Conservation (phyloP, 2,888 invertebrate species). For the Anorthoa munda region DNA sequence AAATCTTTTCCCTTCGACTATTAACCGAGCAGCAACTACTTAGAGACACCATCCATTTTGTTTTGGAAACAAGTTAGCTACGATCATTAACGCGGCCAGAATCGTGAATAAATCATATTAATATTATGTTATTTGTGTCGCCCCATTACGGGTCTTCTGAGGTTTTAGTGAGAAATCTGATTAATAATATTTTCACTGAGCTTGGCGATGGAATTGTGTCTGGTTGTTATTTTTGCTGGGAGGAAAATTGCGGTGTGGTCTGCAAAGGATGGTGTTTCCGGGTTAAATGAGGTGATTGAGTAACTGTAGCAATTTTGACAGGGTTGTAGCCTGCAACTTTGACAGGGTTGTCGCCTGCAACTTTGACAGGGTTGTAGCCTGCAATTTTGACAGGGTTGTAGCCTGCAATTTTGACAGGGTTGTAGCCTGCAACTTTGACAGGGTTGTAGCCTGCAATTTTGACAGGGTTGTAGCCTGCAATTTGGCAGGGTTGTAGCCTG, state of each 20-base stretch:
- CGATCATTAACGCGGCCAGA: slow-evolving; percentile 64
- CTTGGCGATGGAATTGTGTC: slow-evolving; percentile 27
- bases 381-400: too few relatives aligned
- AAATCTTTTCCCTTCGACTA: slow-evolving; percentile 56
- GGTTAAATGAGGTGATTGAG: neutral
- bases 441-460: too few relatives aligned
- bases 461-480: too few relatives aligned
- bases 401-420: too few relatives aligned
- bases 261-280: neutral
- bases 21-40: slow-evolving; percentile 59
- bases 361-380: too few relatives aligned
- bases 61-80: slow-evolving; percentile 68
- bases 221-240: slow-evolving; percentile 10
- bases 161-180: slow-evolving; percentile 44
- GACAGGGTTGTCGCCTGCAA: too few relatives aligned
- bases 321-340: too few relatives aligned
- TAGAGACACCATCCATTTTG: slow-evolving; percentile 61
- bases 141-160: slow-evolving; percentile 51
- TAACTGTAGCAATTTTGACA: too few relatives aligned
- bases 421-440: too few relatives aligned
- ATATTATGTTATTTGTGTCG: slow-evolving; percentile 64
- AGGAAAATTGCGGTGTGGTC: neutral
- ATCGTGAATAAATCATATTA: slow-evolving; percentile 73
- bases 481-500: too few relatives aligned
- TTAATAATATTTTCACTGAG: slow-evolving; percentile 27